Percentiles rank a stretch among this genome's conserved stretches.
These are phyloP conservation scores for Lasioglossum oenotherae DNA, from an alignment of 2,888 invertebrate species.

Conservation along the genomic window DNA sequence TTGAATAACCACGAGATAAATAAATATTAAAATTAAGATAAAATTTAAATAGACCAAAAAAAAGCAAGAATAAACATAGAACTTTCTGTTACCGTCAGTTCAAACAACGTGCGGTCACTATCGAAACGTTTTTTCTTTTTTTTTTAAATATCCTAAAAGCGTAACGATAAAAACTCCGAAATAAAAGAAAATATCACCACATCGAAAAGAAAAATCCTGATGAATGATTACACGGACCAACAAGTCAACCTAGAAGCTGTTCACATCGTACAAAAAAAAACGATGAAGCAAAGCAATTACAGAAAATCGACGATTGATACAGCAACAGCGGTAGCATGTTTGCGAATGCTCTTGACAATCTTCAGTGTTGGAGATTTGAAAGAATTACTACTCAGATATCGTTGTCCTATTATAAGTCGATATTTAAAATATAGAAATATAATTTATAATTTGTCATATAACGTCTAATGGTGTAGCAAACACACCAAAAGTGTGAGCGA, in stretches of 20 bases:
- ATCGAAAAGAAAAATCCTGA: conserved; percentile 25
- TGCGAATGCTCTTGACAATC: conserved; percentile 24
- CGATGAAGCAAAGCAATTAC: conserved; percentile 50
- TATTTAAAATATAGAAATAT: conserved; percentile 58
- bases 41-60: conserved; percentile 20
- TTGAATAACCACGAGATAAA: conserved; percentile 35
- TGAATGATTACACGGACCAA: conserved; percentile 18
- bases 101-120: conserved; percentile 7
- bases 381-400: conserved; percentile 34
- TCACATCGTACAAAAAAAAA: conserved; percentile 24
- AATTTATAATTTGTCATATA: conserved; percentile 48
- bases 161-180: conserved; percentile 14
- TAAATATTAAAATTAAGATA: conserved; percentile 42
- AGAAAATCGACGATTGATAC: conserved; percentile 20
- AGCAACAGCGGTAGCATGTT: conserved; percentile 16
- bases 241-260: conserved; percentile 32
- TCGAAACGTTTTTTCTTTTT: not conserved
- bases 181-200: conserved; percentile 18
- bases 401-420: conserved; percentile 49
- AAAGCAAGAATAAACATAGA: conserved; percentile 38
- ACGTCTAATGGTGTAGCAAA: conserved; percentile 42
- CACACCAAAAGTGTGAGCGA: conserved; percentile 36
- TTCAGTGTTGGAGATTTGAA: conserved; percentile 35
- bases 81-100: conserved; percentile 18
- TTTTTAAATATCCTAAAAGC: conserved; percentile 10